A percentile compares a stretch with the other conserved stretches of the same genome.
Conservation (phyloP, 2,888 invertebrate genomes). For the Boloria selene region DNA sequence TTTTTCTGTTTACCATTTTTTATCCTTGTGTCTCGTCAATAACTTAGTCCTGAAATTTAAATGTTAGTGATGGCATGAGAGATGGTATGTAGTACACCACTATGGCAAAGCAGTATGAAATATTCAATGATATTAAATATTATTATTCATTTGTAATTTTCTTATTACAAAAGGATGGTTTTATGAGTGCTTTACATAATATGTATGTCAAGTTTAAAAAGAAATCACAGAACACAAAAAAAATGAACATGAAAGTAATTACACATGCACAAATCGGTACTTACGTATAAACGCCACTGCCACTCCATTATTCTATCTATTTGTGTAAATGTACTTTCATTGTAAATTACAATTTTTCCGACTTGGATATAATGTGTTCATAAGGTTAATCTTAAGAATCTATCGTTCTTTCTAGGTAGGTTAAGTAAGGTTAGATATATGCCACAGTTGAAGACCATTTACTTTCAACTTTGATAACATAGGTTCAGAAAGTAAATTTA, state of each 20-base stretch:
- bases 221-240: constrained; percentile 11
- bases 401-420: too few relatives aligned
- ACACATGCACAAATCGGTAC: constrained; percentile 31
- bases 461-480: too few relatives aligned
- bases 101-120: constrained; percentile 32
- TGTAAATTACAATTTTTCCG: too few relatives aligned
- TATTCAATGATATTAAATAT: constrained; percentile 13
- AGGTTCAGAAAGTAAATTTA: too few relatives aligned
- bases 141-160: not conserved
- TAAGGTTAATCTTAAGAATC: too few relatives aligned
- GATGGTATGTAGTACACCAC: constrained; percentile 48
- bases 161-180: constrained; percentile 8
- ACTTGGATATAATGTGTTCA: too few relatives aligned
- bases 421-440: too few relatives aligned
- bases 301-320: too few relatives aligned
- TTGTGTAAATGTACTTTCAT: too few relatives aligned
- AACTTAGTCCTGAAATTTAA: constrained; percentile 92
- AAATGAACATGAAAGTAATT: constrained; percentile 16
- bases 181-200: constrained; percentile 13
- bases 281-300: too few relatives aligned
- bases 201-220: constrained; percentile 41
- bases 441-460: too few relatives aligned
- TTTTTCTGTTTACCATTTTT: constrained; percentile 87
- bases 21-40: constrained; percentile 92
- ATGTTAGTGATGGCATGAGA: constrained; percentile 78